Conservation (phyloP, 2,797 vertebrate genomes). For the Pelobates cultripes region DNA sequence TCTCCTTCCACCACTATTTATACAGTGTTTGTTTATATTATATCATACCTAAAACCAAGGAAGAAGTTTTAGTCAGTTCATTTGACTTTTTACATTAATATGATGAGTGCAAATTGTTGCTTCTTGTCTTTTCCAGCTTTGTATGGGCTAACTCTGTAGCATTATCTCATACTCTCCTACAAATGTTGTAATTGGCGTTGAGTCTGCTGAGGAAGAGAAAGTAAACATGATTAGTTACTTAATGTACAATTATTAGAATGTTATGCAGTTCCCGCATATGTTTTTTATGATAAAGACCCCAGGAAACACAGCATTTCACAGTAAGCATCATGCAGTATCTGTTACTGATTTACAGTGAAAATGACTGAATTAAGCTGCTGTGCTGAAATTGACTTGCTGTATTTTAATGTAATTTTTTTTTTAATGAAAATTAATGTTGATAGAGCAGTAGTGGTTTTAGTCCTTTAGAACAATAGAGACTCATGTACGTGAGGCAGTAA, state of each 20-base stretch:
- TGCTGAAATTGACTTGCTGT: too few relatives aligned
- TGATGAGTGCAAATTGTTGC: neutral
- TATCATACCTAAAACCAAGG: neutral
- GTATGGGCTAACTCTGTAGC: too few relatives aligned
- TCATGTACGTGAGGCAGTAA: too few relatives aligned
- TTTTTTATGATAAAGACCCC: constrained; percentile 21
- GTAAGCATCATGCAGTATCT: neutral
- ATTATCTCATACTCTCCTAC: neutral
- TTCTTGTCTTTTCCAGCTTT: too few relatives aligned
- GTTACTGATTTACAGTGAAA: too few relatives aligned
- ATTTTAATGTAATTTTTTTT: too few relatives aligned
- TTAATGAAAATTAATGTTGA: too few relatives aligned
- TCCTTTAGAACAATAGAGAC: too few relatives aligned
- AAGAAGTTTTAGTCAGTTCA: neutral
- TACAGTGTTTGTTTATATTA: neutral
- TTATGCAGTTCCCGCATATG: constrained; percentile 36
- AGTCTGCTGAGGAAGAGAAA: constrained; percentile 36
- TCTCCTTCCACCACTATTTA: neutral
- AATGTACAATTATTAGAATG: constrained; percentile 17
- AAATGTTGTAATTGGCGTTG: neutral
- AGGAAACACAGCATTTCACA: constrained; percentile 33
- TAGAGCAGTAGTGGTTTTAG: too few relatives aligned
- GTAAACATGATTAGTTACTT: constrained; percentile 22
- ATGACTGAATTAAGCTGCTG: too few relatives aligned
- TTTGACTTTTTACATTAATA: neutral